Evolutionary conservation across 2,888 invertebrate species (phyloP).

Genomic region (Nemotelus pantherinus): DNA sequence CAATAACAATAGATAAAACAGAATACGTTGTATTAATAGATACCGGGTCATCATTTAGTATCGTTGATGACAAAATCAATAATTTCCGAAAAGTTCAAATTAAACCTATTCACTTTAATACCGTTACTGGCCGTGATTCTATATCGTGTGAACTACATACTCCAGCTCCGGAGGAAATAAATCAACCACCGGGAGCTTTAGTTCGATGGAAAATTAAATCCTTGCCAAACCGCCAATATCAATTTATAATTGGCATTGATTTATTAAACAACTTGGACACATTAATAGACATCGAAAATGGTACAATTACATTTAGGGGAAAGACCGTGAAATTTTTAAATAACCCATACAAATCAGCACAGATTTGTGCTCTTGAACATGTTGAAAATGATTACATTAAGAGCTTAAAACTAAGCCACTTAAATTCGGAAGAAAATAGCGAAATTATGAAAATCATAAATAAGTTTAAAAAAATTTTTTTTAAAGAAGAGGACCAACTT

Average conservation of each 20-base stretch:
- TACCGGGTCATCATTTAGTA: conserved; percentile 44
- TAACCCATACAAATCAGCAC: background rate
- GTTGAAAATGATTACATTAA: background rate
- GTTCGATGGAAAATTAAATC: conserved; percentile 29
- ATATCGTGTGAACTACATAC: conserved; percentile 42
- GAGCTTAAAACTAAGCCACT: background rate
- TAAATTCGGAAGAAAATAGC: background rate
- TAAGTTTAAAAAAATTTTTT: conserved; percentile 27
- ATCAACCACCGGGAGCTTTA: too few species aligned
- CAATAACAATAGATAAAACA: conserved; percentile 35
- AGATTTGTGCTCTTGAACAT: background rate
- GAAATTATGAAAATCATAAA: conserved; percentile 27
- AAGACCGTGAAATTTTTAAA: background rate
- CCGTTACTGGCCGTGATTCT: conserved; percentile 36
- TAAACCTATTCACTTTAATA: conserved; percentile 37
- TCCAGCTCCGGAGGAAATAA: too few species aligned
- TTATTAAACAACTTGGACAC: conserved; percentile 25
- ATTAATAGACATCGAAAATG: conserved; percentile 3
- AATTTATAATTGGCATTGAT: conserved; percentile 41
- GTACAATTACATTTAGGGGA: background rate
- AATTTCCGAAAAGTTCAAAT: conserved; percentile 40
- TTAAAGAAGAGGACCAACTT: conserved; percentile 33
- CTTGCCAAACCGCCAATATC: conserved; percentile 39
- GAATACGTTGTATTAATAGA: conserved; percentile 43
- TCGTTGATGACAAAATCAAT: conserved; percentile 37